Evolutionary conservation across 2,888 invertebrate genomes (phyloP), one percentile per base, ranked within the genome.

Genomic region (Trichogramma evanescens): DNA sequence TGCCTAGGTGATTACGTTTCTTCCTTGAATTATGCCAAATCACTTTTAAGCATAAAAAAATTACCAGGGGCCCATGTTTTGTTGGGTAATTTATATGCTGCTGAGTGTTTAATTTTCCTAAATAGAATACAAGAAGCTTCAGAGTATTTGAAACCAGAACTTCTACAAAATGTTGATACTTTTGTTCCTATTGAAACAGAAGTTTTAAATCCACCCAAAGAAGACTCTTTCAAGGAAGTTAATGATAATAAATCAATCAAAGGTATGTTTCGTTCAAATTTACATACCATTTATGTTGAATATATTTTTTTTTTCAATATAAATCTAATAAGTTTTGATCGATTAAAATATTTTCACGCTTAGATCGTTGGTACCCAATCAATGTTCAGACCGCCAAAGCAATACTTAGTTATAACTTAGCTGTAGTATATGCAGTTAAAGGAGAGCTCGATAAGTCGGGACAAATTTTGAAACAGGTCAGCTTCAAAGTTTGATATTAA

Each of bases 41-140:
- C 85, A 38, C 79, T 95, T 45, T 79, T 95, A 8, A 81, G 81
- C 59, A 87, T 91, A 70, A 84, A 89, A 39, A 86, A 86, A 66
- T 74, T 89, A 45, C 87, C 89, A 1, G 87, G 86, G 60, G 85
- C 86, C 13, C 87, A 90, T 71, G 86, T 82, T 76, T 84, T 92
- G 68, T 81, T 95, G 70, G 94, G 88, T 0, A 91, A 93, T 76
- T 83, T 95, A 69, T 96, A 96, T 77, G 89, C 91, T 55, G 93
- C 93, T 0, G 95, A 96, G 79, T 89, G 93, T 40, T 80, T 93
- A 8, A 87, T 95, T 56, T 84, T 89, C 69, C 80, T 92, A 73
- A 91, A 95, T 73, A 85, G 87, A 78, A 86, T 93, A 66, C 81
- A 85, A 1, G 93, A 95, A 76, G 95, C 95, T 1, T 83, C 93